phyloP scores from a whole-genome alignment of 2,888 invertebrate genomes.

The Harpagoxenus sublaevis region DNA sequence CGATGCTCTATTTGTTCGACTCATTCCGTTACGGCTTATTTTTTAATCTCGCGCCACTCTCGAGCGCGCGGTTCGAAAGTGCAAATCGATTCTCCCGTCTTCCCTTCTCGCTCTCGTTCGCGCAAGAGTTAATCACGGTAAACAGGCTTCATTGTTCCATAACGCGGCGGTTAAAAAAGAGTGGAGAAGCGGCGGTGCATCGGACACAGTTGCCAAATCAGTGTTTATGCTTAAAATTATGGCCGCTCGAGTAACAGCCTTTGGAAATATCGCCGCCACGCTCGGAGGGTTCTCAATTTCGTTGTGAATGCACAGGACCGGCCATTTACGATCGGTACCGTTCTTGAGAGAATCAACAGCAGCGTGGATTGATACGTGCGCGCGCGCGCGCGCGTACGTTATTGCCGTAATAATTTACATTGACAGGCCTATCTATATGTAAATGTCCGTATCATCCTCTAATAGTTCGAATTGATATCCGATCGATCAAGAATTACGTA shows the following conservation, averaged over 20 bases:
- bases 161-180: slow-evolving; percentile 59
- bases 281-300: slow-evolving; percentile 74
- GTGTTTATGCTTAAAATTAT: slow-evolving; percentile 82
- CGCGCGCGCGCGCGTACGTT: slow-evolving; percentile 62
- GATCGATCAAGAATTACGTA: slow-evolving; percentile 70
- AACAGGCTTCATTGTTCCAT: slow-evolving; percentile 77
- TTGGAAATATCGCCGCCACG: slow-evolving; percentile 74
- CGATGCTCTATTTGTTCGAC: slow-evolving; percentile 32
- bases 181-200: slow-evolving; percentile 44
- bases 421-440: slow-evolving; percentile 72
- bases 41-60: slow-evolving; percentile 46
- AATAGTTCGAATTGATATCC: slow-evolving; percentile 62
- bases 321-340: slow-evolving; percentile 4
- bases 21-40: slow-evolving; percentile 39
- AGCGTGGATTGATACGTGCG: slow-evolving; percentile 67
- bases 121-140: slow-evolving; percentile 76
- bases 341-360: slow-evolving; percentile 22
- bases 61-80: slow-evolving; percentile 58
- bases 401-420: slow-evolving; percentile 70
- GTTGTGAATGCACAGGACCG: not conserved
- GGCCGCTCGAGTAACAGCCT: slow-evolving; percentile 78
- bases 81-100: slow-evolving; percentile 68
- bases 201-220: slow-evolving; percentile 77
- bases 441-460: slow-evolving; percentile 62
- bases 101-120: slow-evolving; percentile 72